A percentile compares a stretch with the other conserved stretches of the same genome.
Conservation (phyloP, 2,888 invertebrate genomes). For the Drosophila acutilabella region DNA sequence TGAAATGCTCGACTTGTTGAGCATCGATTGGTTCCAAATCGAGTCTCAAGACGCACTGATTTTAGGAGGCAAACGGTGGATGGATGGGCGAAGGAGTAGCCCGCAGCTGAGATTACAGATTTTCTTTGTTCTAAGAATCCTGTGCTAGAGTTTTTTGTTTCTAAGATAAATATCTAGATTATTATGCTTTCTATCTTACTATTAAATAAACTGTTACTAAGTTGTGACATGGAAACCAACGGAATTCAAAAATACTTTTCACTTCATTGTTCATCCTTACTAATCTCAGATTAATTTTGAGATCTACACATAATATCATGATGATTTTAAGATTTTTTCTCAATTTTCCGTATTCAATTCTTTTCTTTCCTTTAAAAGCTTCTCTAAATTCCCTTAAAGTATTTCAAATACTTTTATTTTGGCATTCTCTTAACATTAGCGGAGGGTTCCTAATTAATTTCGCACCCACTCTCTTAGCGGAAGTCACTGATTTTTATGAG, state of each 20-base stretch:
- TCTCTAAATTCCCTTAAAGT: conserved; percentile 3
- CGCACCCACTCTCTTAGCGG: conserved; percentile 45
- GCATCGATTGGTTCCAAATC: conserved; percentile 15
- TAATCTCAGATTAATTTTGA: too few relatives aligned
- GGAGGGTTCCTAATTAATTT: conserved; percentile 68
- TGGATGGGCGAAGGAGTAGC: not conserved
- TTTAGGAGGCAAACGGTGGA: not conserved
- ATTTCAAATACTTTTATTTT: conserved; percentile 6
- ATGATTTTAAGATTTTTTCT: too few relatives aligned
- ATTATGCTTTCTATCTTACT: too few relatives aligned
- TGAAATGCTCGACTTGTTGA: conserved; percentile 43
- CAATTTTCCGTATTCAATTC: too few relatives aligned
- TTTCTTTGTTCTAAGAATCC: not conserved
- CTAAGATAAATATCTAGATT: too few relatives aligned
- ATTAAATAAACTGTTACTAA: too few relatives aligned
- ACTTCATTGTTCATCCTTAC: too few relatives aligned
- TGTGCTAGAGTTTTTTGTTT: too few relatives aligned
- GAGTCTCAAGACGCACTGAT: conserved; percentile 27
- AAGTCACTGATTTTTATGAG: conserved; percentile 70
- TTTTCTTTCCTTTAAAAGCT: too few relatives aligned
- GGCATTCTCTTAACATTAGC: not conserved
- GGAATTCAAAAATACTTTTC: too few relatives aligned
- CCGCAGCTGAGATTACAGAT: conserved; percentile 30
- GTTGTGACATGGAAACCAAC: too few relatives aligned
- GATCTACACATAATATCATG: too few relatives aligned